Evolutionary conservation across 2,113 vertebrate species (phyloP), one percentile per base, ranked within the genome.

Genomic region (Eupsittula cactorum): DNA sequence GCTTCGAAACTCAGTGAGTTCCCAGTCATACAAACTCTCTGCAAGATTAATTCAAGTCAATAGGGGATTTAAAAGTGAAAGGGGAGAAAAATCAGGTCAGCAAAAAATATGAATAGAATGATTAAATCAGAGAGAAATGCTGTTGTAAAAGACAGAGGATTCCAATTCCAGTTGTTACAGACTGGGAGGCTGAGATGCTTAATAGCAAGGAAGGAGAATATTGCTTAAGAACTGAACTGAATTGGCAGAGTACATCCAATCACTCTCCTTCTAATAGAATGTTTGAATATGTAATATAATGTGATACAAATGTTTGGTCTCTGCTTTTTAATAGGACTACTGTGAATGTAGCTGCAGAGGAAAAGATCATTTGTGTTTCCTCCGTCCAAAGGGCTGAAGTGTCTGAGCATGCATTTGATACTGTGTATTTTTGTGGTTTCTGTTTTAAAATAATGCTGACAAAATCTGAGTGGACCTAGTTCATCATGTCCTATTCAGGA

Each of bases 101-200:
- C 93, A 96, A 94, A 77, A 96, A 96, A 89, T 96, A 87, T 77
- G 81, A 96, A 96, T 94, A 95, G 91, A 92, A 69, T 92, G 83
- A 94, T 95, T 91, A 91, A 93, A 96, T 96, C 93, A 74, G 77
- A 89, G 39, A 69, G 74, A 93, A 96, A 76, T 73, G 83, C 77
- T 86, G 59, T 93, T 46, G 88, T 87, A 84, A 86, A 96, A 93
- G 86, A 96, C 92, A 96, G 92, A 96, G 60, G 52, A 93, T 92
- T 96, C 91, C 86, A 93, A 78, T 91, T 90, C 83, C 65, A 59
- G 73, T 94, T 95, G 75, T 88, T 83, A 92, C 49, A 80, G 85
- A 90, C 18, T 74, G 53, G 28, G 25, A 80, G 41, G 49, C 49
- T 80, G 85, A 92, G 57, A 65, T 87, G 47, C 28, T 92, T 91